Evolutionary conservation across 2,797 vertebrate genomes (phyloP).

Genomic region (Lates japonicus): DNA sequence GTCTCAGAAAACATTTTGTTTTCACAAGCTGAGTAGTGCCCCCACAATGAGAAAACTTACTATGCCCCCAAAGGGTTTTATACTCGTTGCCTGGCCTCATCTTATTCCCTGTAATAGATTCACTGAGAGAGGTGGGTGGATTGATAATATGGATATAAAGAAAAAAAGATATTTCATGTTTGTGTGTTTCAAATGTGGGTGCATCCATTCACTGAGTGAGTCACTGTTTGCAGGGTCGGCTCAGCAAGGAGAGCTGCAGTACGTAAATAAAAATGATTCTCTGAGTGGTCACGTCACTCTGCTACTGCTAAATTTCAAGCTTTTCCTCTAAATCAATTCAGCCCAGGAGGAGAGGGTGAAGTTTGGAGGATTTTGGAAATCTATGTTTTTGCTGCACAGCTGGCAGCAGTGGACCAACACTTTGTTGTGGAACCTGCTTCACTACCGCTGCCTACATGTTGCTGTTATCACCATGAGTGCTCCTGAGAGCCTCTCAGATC

Average conservation of each 20-base stretch:
- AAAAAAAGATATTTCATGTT: slow-evolving; percentile 6
- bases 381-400: neutral
- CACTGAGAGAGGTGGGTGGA: slow-evolving; percentile 29
- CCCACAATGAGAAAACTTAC: neutral
- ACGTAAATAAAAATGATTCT: slow-evolving; percentile 27
- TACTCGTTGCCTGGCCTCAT: neutral
- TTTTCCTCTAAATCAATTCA: neutral
- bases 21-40: too few species aligned
- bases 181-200: slow-evolving; percentile 36
- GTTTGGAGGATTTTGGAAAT: neutral
- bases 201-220: slow-evolving; percentile 29
- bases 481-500: slow-evolving; percentile 46
- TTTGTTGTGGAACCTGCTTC: slow-evolving; percentile 1
- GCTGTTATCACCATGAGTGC: slow-evolving; percentile 31
- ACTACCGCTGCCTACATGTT: neutral
- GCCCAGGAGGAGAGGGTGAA: neutral
- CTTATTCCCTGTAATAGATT: neutral
- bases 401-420: neutral
- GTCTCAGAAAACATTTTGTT: too few species aligned
- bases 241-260: slow-evolving; percentile 28
- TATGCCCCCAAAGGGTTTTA: too few species aligned
- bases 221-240: slow-evolving; percentile 23
- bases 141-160: slow-evolving; percentile 3
- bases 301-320: slow-evolving; percentile 9
- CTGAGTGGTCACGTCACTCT: slow-evolving; percentile 5